These are phyloP conservation scores for Acheta domesticus DNA, from an alignment of 2,888 invertebrate species.

Conservation along the genomic window DNA sequence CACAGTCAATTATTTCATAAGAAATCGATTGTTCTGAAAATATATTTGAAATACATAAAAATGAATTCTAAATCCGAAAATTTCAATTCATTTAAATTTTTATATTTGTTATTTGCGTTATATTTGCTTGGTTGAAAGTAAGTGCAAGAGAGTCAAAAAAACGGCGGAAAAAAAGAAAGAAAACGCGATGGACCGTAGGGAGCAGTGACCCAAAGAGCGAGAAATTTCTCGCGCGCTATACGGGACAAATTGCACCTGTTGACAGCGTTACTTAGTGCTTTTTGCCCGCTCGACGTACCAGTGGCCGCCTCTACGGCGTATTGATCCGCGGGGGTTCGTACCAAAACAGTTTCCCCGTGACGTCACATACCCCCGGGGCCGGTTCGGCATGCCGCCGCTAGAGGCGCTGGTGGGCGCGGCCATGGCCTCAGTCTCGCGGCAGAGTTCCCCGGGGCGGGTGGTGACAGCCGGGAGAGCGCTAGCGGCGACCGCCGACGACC, in stretches of 20 bases:
- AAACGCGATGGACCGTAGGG: too few relatives aligned
- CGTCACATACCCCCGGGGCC: background rate
- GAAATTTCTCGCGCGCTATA: background rate
- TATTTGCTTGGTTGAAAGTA: too few relatives aligned
- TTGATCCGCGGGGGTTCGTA: background rate
- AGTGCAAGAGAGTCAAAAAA: too few relatives aligned
- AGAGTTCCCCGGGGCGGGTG: background rate
- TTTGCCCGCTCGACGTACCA: background rate
- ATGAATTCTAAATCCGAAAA: too few relatives aligned
- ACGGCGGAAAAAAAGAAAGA: too few relatives aligned
- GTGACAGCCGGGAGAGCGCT: background rate
- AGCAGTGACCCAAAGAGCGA: background rate
- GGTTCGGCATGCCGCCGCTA: background rate
- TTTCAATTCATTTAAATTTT: too few relatives aligned
- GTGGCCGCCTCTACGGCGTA: background rate
- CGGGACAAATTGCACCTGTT: conserved; percentile 2
- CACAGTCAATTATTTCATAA: too few relatives aligned
- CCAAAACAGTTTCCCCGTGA: conserved; percentile 5
- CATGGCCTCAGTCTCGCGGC: background rate
- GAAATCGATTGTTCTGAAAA: too few relatives aligned
- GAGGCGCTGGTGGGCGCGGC: background rate
- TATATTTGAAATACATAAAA: too few relatives aligned
- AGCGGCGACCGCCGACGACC: background rate
- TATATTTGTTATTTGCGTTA: too few relatives aligned
- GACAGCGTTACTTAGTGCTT: background rate